These are phyloP conservation scores for Hafferia zeledoni DNA, from an alignment of 2,797 vertebrate species.

Conservation along the genomic window DNA sequence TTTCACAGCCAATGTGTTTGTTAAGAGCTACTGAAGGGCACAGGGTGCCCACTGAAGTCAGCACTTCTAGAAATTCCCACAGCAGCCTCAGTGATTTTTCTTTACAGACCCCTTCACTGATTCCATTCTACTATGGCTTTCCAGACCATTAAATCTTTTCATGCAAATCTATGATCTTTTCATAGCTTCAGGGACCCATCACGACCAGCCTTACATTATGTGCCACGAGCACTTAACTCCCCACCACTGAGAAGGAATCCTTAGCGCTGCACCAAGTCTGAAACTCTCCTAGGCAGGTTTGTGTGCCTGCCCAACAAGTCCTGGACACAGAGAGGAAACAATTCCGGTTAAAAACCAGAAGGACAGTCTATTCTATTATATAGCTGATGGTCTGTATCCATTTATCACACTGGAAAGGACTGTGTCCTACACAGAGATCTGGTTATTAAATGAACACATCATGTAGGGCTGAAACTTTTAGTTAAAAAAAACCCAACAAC, in stretches of 20 bases:
- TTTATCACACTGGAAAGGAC: not conserved
- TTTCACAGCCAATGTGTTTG: not conserved
- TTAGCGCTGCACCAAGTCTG: not conserved
- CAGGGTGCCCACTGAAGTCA: not conserved
- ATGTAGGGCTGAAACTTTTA: not conserved
- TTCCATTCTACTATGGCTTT: not conserved
- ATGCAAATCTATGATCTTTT: conserved; percentile 10
- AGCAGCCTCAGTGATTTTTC: not conserved
- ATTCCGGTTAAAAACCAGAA: not conserved
- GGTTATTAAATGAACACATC: not conserved
- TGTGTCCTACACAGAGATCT: too few species aligned
- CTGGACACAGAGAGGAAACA: not conserved
- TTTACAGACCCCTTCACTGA: not conserved
- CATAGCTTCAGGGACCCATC: not conserved
- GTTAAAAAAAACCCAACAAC: not conserved
- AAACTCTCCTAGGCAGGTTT: not conserved
- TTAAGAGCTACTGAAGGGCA: not conserved
- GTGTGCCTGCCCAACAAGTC: not conserved
- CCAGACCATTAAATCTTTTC: conserved; percentile 40
- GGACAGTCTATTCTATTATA: not conserved
- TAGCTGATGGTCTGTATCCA: not conserved
- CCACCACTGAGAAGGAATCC: not conserved
- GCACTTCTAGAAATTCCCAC: not conserved
- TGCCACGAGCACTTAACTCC: not conserved
- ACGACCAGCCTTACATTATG: not conserved